Evolutionary conservation across 2,113 vertebrate species (phyloP).

Genomic region (Speoplatyrhinus poulsoni): DNA sequence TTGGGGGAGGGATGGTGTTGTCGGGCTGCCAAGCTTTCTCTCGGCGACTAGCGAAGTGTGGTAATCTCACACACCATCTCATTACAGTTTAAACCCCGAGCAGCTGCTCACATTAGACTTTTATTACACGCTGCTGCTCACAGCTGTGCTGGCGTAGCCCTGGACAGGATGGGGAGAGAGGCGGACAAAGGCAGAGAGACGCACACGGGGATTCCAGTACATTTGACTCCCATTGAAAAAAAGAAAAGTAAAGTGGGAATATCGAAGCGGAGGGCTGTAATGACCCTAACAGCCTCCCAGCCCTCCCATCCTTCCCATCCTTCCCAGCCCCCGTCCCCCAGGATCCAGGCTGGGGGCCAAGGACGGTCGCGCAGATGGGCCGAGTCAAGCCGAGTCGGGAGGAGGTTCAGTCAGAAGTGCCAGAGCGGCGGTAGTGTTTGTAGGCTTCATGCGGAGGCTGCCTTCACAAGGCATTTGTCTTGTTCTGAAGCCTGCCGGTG

Average conservation of each 20-base stretch:
- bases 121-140: slow-evolving; percentile 77
- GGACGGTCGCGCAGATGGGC: slow-evolving; percentile 74
- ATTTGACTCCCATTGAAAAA: slow-evolving; percentile 71
- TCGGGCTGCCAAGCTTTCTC: slow-evolving; percentile 70
- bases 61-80: slow-evolving; percentile 81
- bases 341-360: slow-evolving; percentile 61
- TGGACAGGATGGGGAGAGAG: slow-evolving; percentile 73
- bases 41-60: slow-evolving; percentile 73
- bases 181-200: slow-evolving; percentile 71
- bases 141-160: slow-evolving; percentile 76
- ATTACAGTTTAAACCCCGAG: slow-evolving; percentile 77
- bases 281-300: slow-evolving; percentile 71
- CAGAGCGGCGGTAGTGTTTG: slow-evolving; percentile 54
- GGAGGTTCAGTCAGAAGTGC: slow-evolving; percentile 68
- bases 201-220: slow-evolving; percentile 73
- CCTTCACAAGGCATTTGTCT: slow-evolving; percentile 67
- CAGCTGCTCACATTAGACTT: slow-evolving; percentile 80
- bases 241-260: slow-evolving; percentile 49
- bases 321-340: slow-evolving; percentile 35
- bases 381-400: slow-evolving; percentile 62
- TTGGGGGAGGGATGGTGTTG: slow-evolving; percentile 49
- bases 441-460: slow-evolving; percentile 52
- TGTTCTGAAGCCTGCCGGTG: slow-evolving; percentile 39
- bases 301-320: slow-evolving; percentile 1
- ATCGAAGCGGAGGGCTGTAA: slow-evolving; percentile 68